Conservation (phyloP, 1,140 invertebrate species). For the Linepithema humile region DNA sequence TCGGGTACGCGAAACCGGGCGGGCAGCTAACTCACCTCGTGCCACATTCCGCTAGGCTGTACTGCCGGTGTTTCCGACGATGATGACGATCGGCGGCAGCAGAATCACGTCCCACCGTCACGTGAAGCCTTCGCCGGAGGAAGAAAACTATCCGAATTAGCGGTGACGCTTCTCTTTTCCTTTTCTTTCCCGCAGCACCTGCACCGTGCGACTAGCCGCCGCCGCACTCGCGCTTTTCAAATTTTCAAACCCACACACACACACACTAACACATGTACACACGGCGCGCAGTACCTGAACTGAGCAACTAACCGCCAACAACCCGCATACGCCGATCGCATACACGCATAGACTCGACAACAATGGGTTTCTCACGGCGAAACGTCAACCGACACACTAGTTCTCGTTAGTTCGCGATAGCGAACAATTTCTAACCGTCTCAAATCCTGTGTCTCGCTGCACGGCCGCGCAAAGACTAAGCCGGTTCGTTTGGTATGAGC, state of each 20-base stretch:
- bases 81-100: constrained; percentile 13
- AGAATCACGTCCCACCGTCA: not conserved
- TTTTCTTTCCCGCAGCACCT: constrained; percentile 41
- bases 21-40: constrained; percentile 80
- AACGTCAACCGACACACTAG: constrained; percentile 49
- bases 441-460: not conserved
- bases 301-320: constrained; percentile 28
- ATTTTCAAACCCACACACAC: constrained; percentile 60
- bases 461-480: not conserved
- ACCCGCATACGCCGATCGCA: constrained; percentile 58
- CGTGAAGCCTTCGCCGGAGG: not conserved
- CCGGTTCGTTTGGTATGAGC: too few species aligned
- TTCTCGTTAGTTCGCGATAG: constrained; percentile 2
- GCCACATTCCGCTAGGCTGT: constrained; percentile 78
- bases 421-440: too few species aligned
- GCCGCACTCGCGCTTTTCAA: constrained; percentile 53
- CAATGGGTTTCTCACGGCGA: constrained; percentile 45
- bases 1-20: constrained; percentile 70
- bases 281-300: not conserved
- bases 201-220: constrained; percentile 23
- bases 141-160: not conserved
- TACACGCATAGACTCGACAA: constrained; percentile 45
- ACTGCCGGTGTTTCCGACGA: constrained; percentile 57
- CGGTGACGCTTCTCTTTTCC: not conserved
- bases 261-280: not conserved